A percentile compares a stretch with the other conserved stretches of the same genome.
These are phyloP conservation scores for Ganaspis brasiliensis DNA, from an alignment of 2,888 invertebrate genomes.

Conservation along the genomic window DNA sequence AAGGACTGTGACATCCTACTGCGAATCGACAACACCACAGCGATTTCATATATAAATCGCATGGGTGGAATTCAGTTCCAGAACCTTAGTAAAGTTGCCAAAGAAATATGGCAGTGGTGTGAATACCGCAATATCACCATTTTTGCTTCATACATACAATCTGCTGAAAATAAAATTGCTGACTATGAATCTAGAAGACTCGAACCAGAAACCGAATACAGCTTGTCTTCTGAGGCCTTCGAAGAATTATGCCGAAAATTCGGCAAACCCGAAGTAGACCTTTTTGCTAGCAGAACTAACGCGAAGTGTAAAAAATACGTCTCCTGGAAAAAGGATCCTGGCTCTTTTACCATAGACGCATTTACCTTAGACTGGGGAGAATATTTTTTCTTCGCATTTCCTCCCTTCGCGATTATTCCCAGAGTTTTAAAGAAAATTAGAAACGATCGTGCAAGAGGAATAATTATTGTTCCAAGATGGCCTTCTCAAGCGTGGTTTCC, in stretches of 20 bases:
- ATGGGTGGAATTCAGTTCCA: background rate
- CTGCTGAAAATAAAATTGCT: background rate
- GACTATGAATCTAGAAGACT: constrained; percentile 16
- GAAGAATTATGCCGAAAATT: background rate
- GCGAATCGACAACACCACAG: background rate
- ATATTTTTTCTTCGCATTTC: constrained; percentile 63
- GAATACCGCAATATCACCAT: background rate
- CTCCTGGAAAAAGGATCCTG: constrained; percentile 44
- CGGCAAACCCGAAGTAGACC: constrained; percentile 4
- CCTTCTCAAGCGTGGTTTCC: constrained; percentile 70
- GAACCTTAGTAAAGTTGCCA: no score
- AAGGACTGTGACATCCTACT: background rate
- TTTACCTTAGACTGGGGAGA: constrained; percentile 27
- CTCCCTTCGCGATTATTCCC: constrained; percentile 66
- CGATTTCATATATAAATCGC: no score
- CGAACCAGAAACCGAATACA: constrained; percentile 16
- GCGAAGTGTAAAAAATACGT: constrained; percentile 37
- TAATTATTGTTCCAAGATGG: constrained; percentile 67
- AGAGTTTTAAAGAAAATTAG: constrained; percentile 67
- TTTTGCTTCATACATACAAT: background rate
- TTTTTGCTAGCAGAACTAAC: constrained; percentile 43
- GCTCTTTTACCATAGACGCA: background rate
- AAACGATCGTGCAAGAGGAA: constrained; percentile 65
- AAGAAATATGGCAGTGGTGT: background rate
- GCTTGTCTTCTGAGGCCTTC: background rate